These are phyloP conservation scores for Python bivittatus DNA, from an alignment of 2,113 vertebrate species.

Conservation along the genomic window DNA sequence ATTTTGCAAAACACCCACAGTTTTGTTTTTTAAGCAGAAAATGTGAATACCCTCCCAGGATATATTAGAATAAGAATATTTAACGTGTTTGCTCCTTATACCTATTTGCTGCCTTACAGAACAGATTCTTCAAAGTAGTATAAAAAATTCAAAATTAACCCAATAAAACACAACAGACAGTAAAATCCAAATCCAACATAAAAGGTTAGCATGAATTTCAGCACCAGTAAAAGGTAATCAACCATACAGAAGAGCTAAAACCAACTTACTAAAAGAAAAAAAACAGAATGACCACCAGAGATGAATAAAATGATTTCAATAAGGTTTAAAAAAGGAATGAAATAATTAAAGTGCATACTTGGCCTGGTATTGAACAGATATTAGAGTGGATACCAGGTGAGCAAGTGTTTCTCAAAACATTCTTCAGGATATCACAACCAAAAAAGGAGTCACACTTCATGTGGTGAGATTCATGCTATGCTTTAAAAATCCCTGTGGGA, in stretches of 20 bases:
- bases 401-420: neutral
- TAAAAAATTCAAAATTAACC: neutral
- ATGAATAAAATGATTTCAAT: neutral
- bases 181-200: neutral
- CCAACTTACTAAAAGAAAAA: neutral
- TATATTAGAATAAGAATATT: neutral
- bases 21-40: conserved; percentile 1
- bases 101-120: neutral
- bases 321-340: neutral
- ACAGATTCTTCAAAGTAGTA: neutral
- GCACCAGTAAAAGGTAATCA: neutral
- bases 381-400: neutral
- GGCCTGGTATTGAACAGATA: neutral
- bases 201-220: neutral
- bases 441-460: neutral
- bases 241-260: neutral
- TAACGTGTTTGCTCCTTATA: neutral
- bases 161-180: neutral
- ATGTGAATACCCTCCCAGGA: neutral
- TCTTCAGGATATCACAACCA: neutral
- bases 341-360: neutral
- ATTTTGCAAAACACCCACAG: neutral
- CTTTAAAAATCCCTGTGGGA: neutral
- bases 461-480: neutral
- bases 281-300: neutral